Percentiles rank a stretch among this genome's conserved stretches.
Conservation (phyloP, 2,888 invertebrate species). For the Torymus texanus region DNA sequence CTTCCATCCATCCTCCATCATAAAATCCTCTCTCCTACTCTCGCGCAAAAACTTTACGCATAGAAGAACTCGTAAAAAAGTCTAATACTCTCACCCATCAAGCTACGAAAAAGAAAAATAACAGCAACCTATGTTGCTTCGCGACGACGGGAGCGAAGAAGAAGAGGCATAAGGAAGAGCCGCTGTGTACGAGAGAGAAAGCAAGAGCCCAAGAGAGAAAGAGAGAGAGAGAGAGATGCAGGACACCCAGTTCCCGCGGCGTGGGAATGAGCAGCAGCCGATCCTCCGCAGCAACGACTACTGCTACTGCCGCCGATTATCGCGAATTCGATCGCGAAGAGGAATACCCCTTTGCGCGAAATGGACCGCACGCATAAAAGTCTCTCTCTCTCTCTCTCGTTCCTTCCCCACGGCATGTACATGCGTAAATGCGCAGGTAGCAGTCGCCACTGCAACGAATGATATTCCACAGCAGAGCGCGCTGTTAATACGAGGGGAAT, state of each 20-base stretch:
- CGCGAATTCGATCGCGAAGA: slow-evolving; percentile 56
- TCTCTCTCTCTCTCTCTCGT: neutral
- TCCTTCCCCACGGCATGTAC: no score
- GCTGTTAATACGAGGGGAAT: slow-evolving; percentile 33
- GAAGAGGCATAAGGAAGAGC: slow-evolving; percentile 1
- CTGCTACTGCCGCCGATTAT: slow-evolving; percentile 52
- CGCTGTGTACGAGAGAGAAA: neutral
- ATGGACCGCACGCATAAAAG: slow-evolving; percentile 43
- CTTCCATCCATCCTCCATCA: neutral
- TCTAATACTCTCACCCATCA: neutral
- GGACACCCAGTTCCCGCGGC: slow-evolving; percentile 53
- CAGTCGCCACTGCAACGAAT: no score
- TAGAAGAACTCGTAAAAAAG: slow-evolving; percentile 13
- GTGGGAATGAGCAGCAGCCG: slow-evolving; percentile 57
- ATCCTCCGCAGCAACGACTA: slow-evolving; percentile 11
- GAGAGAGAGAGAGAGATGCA: slow-evolving; percentile 25
- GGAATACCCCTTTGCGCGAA: slow-evolving; percentile 53
- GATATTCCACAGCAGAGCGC: neutral
- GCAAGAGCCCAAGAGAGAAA: slow-evolving; percentile 4
- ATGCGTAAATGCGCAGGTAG: no score
- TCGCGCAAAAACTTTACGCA: slow-evolving; percentile 6
- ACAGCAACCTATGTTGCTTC: no score
- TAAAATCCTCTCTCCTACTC: neutral
- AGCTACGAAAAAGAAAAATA: neutral
- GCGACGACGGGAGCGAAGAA: neutral